Percentiles rank a stretch among this genome's conserved stretches.
Evolutionary conservation across 2,888 invertebrate genomes (phyloP).

Genomic region (Pachliopta kotzebuea): DNA sequence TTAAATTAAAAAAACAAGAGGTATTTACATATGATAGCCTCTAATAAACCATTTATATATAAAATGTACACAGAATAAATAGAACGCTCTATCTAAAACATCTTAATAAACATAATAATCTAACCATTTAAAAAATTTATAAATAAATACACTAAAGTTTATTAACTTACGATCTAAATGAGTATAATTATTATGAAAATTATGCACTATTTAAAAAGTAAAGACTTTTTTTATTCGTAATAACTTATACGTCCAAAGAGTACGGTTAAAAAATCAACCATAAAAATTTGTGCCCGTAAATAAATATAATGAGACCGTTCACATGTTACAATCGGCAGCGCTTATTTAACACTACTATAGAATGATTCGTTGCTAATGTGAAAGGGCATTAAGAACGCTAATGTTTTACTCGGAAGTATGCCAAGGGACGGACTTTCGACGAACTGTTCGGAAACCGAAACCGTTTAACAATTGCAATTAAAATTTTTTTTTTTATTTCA

Average conservation of each 20-base stretch:
- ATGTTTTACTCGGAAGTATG: constrained; percentile 41
- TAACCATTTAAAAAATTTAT: constrained; percentile 30
- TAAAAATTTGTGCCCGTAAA: constrained; percentile 45
- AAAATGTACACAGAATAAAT: constrained; percentile 68
- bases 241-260: too few relatives aligned
- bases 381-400: neutral
- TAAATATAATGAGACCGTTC: constrained; percentile 10
- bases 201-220: constrained; percentile 52
- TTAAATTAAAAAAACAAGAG: constrained; percentile 52
- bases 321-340: neutral
- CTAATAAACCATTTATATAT: constrained; percentile 59
- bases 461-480: neutral
- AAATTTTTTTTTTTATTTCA: neutral
- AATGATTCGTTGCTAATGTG: neutral
- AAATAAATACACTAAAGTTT: constrained; percentile 71
- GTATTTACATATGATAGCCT: constrained; percentile 74
- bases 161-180: constrained; percentile 62
- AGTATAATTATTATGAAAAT: constrained; percentile 75
- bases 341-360: neutral
- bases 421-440: constrained; percentile 59
- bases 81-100: constrained; percentile 53
- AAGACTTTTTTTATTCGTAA: constrained; percentile 4
- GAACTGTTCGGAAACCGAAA: constrained; percentile 4
- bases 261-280: constrained; percentile 4
- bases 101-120: constrained; percentile 47